Evolutionary conservation across 2,888 invertebrate genomes (phyloP), one percentile per base, ranked within the genome.

Genomic region (Cosmopolites sordidus): DNA sequence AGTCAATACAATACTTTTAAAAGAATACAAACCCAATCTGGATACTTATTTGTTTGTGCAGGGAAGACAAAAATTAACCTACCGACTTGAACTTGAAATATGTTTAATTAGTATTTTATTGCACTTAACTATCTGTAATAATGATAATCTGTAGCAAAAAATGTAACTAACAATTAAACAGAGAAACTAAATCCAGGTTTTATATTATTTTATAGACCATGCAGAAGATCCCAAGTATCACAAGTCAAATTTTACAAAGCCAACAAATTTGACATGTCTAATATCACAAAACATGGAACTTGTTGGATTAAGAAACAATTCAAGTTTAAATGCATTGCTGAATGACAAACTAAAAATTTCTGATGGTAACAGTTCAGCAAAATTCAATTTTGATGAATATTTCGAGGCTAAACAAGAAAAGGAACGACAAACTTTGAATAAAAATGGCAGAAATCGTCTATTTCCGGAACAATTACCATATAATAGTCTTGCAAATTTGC

Each of bases 241-340:
- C 9, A 52, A 56, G 27, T 50, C 43, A 33, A 42, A 59, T 44
- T 30, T 44, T n/a, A 51, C 56, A 29, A 59, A 56, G 30, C 48
- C 61, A 11, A 46, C 51, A 29, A 60, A 52, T 54, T 40, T 61
- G 33, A 54, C 57, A 46, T 50, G 49, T 38, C 54, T 60, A 41
- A 58, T 62, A 48, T 58, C 61, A 2, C 62, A 63, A 43, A 64
- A 63, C 54, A 60, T 59, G 27, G 62, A 65, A 42, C 57, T 62
- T 43, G 57, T 61, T 5, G 63, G 58, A 48, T 27, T 60, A 43
- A 48, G 54, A n/a, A 57, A 59, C 40, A 58, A 50, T 50, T 43
- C 61, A 11, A 42, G 18, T 18, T 27, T 57, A 17, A 46, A 43
- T 29, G 54, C 54, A 33, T 37, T 59, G 48, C 29, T 56, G 2